Base-by-base conservation (phyloP, 30 jellyfish, hydroid and myxozoan species). In the Pseudorhiza aurosa region DNA sequence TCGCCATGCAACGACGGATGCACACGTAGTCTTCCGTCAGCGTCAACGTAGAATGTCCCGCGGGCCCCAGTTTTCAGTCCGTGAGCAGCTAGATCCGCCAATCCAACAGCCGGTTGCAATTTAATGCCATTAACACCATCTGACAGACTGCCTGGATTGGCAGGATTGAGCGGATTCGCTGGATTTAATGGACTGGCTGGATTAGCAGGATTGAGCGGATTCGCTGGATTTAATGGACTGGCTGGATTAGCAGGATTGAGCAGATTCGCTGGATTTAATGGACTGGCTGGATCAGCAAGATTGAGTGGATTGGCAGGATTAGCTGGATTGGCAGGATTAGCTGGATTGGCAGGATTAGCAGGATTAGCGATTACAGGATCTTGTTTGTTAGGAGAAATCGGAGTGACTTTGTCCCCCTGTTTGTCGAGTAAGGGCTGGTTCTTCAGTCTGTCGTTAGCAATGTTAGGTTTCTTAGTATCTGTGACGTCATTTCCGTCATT, bases 371-470 rank as follows among this genome's bases (percentile, higher is more conserved):
- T 17, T 7, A 70, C 83, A 45, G 83, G 83, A 24, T 70, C 71
- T 1, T n/a, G 15, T 21, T 39, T 29, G 57, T 26, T 70, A 6
- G 83, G 83, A 4, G 56, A 14, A 29, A 70, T 57, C 46, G 65
- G 70, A 5, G 83, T 70, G 22, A 70, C 83, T 70, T 27, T 70
- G 57, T 70, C 83, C 14, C 83, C 83, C 49, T 70, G 83, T 11
- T 70, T 44, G 37, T 70, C 83, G 19, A 70, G n/a, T 12, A 70
- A 51, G 1, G 83, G 83, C 32, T 35, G 69, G 28, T 29, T 70
- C 68, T 26, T 70, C 27, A 70, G 83, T 46, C 83, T 44, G 56
- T 47, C 72, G 67, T 49, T 70, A 70, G 70, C 83, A 29, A 70
- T 44, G 83, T 70, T 70, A 70, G 67, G 83, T 45, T 47, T 25